Percentiles rank a stretch among this genome's conserved stretches.
Conservation (phyloP, 1,140 invertebrate genomes). For the Bilobella aurantiaca region DNA sequence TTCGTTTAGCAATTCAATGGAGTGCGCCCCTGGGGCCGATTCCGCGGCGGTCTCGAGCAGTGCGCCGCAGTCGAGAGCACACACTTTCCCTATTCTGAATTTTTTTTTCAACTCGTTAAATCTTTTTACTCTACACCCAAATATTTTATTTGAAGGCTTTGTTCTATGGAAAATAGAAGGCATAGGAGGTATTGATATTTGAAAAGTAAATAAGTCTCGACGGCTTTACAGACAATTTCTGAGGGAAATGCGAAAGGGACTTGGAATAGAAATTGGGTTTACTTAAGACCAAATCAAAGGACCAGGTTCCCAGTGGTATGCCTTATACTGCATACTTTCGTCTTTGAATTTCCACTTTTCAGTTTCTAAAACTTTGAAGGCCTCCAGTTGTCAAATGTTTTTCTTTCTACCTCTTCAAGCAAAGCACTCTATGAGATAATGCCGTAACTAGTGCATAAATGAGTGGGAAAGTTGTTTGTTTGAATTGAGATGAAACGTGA, state of each 20-base stretch:
- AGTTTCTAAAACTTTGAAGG: not conserved
- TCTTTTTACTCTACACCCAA: conserved; percentile 13
- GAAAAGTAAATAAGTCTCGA: conserved; percentile 5
- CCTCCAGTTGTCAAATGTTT: not conserved
- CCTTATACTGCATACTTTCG: not conserved
- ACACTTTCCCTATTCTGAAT: conserved; percentile 15
- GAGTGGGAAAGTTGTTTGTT: too few relatives aligned
- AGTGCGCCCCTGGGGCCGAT: conserved; percentile 34
- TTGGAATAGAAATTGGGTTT: not conserved
- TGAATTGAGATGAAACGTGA: too few relatives aligned
- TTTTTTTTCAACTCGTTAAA: conserved; percentile 14
- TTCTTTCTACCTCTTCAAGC: not conserved
- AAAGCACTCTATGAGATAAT: too few relatives aligned
- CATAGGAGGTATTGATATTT: not conserved
- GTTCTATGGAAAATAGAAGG: not conserved
- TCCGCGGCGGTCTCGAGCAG: conserved; percentile 27
- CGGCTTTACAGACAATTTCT: conserved; percentile 1
- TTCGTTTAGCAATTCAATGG: conserved; percentile 35
- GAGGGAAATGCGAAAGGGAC: not conserved
- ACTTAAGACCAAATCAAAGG: not conserved
- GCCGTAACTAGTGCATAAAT: too few relatives aligned
- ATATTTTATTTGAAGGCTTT: not conserved
- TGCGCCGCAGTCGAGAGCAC: too few relatives aligned
- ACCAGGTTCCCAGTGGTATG: not conserved
- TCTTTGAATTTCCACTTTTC: not conserved